Percentiles rank a stretch among this genome's conserved stretches.
Conservation (phyloP, 2,113 vertebrate genomes). For the Oreochromis niloticus region DNA sequence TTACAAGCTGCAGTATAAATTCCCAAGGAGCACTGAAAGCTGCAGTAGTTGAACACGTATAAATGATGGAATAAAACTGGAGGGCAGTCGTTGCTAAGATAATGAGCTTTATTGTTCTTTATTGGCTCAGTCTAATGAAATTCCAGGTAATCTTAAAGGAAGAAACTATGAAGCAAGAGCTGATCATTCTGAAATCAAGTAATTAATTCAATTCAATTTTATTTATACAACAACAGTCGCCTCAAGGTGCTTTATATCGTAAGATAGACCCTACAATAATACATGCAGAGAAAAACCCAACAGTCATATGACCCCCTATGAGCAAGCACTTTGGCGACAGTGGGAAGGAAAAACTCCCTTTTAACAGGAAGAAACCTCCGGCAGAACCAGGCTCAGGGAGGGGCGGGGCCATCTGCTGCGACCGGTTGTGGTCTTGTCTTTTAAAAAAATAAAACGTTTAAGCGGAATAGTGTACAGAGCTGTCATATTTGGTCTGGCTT, state of each 20-base stretch:
- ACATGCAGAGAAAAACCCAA: background rate
- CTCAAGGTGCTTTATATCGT: background rate
- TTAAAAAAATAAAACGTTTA: background rate
- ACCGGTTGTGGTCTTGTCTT: rapidly evolving
- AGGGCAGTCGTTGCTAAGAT: background rate
- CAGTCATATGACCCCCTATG: background rate
- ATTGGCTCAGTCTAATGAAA: background rate
- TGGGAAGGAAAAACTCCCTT: rapidly evolving
- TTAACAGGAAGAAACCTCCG: too few species aligned
- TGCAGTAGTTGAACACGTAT: background rate
- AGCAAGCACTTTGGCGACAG: background rate
- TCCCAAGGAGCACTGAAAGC: background rate
- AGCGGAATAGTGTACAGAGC: background rate
- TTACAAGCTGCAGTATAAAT: background rate
- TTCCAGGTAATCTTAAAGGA: background rate
- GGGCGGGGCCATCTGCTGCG: background rate
- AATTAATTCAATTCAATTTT: background rate
- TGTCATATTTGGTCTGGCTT: rapidly evolving
- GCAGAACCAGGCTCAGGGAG: rapidly evolving
- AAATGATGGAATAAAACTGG: background rate
- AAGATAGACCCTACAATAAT: background rate
- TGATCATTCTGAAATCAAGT: background rate
- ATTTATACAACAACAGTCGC: background rate
- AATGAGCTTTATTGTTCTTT: background rate
- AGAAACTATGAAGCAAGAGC: background rate